Conservation (phyloP, 53 echinoderm and acorn worm genomes). For the Echinometra lucunter region DNA sequence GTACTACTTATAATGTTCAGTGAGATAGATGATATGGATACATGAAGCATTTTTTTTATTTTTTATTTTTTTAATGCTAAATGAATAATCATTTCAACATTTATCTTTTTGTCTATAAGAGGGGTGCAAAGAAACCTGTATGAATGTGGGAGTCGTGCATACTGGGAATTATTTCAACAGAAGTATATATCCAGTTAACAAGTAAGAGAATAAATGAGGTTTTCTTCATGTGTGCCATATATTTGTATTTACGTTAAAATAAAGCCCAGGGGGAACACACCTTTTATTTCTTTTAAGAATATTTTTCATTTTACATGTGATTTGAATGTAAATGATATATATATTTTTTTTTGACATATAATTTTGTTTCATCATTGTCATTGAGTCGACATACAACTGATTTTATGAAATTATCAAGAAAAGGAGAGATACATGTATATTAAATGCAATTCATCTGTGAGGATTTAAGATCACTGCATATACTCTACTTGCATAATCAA, state of each 20-base stretch:
- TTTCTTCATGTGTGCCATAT: neutral
- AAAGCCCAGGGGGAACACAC: neutral
- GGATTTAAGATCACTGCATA: no score
- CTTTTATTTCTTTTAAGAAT: neutral
- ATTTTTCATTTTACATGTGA: no score
- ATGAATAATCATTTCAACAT: neutral
- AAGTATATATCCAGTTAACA: neutral
- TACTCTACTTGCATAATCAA: no score
- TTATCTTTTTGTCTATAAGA: neutral
- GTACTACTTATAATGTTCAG: neutral
- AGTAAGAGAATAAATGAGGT: neutral
- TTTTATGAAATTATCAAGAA: neutral
- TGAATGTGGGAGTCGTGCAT: neutral
- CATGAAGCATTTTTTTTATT: no score
- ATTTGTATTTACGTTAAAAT: neutral
- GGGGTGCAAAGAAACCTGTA: neutral
- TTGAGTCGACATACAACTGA: neutral
- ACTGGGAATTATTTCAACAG: neutral
- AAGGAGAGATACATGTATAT: no score
- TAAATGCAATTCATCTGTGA: no score
- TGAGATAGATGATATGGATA: no score
- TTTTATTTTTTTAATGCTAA: neutral
- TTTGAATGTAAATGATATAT: no score
- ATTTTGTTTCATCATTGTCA: neutral
- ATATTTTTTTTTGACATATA: no score